phyloP scores from a whole-genome alignment of 2,888 invertebrate species.

The Steinernema scapterisci region DNA sequence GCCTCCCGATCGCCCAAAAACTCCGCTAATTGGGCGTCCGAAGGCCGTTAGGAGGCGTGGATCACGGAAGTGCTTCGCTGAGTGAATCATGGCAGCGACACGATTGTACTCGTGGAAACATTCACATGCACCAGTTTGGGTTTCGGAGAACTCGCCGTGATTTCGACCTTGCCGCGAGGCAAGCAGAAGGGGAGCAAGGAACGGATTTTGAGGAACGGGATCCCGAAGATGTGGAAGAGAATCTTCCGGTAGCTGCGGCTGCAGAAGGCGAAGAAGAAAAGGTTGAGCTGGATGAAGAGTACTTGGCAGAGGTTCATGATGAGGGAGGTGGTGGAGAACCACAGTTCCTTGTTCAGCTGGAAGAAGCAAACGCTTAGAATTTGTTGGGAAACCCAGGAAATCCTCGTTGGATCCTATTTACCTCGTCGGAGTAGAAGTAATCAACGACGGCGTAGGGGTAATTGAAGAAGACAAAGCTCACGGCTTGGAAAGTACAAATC shows the following conservation, averaged over 20 bases:
- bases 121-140: conserved; percentile 12
- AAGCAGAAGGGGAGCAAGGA: conserved; percentile 12
- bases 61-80: not conserved
- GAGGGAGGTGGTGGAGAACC: conserved; percentile 43
- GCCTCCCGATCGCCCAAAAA: not conserved
- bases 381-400: too few relatives aligned
- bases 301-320: conserved; percentile 47
- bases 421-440: conserved; percentile 47
- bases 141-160: not conserved
- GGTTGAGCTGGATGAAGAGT: conserved; percentile 48
- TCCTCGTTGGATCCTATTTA: too few relatives aligned
- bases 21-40: not conserved
- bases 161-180: not conserved
- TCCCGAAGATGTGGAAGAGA: conserved; percentile 36
- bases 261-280: conserved; percentile 49
- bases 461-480: conserved; percentile 46
- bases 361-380: too few relatives aligned
- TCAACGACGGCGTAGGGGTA: conserved; percentile 52
- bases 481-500: conserved; percentile 45
- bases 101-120: conserved; percentile 7
- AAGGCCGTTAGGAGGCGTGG: not conserved
- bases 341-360: conserved; percentile 36
- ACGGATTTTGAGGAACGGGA: conserved; percentile 6
- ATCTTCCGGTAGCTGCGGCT: conserved; percentile 42
- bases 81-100: conserved; percentile 1